Percentiles rank a stretch among this genome's conserved stretches.
Evolutionary conservation across 2,113 vertebrate species (phyloP).

Genomic region (Siniperca chuatsi): DNA sequence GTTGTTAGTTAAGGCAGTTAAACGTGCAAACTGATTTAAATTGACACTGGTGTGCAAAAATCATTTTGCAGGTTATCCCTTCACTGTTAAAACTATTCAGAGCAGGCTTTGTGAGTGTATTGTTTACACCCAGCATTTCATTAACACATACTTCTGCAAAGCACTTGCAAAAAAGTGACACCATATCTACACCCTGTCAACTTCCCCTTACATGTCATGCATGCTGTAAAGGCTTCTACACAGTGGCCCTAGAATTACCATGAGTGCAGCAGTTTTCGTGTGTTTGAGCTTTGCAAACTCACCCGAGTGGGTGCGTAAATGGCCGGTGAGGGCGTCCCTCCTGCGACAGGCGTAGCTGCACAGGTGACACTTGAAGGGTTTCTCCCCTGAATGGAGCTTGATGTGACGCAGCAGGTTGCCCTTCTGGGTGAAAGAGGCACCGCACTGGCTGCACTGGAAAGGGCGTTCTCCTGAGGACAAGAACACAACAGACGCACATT

Average conservation of each 20-base stretch:
- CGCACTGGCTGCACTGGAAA: constrained; percentile 98
- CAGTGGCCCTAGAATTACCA: neutral
- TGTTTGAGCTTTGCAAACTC: constrained; percentile 66
- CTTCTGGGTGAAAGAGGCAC: constrained; percentile 98
- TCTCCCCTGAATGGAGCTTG: constrained; percentile 98
- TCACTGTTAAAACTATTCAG: neutral
- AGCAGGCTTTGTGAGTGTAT: neutral
- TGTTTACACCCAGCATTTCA: constrained; percentile 56
- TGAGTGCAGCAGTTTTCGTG: neutral
- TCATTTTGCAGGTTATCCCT: constrained; percentile 2
- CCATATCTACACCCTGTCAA: constrained; percentile 63
- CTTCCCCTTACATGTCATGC: constrained; percentile 59
- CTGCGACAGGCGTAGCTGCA: constrained; percentile 98
- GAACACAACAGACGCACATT: constrained; percentile 51
- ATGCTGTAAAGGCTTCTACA: constrained; percentile 28
- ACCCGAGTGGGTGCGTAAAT: constrained; percentile 98
- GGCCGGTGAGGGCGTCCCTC: constrained; percentile 96
- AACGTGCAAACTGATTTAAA: neutral
- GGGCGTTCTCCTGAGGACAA: constrained; percentile 91
- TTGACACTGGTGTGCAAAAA: neutral
- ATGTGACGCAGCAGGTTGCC: constrained; percentile 99
- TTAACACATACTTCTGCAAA: constrained; percentile 71
- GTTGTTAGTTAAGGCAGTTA: neutral
- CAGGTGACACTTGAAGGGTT: constrained; percentile 99
- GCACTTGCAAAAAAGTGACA: constrained; percentile 56